A percentile compares a stretch with the other conserved stretches of the same genome.
Evolutionary conservation across 2,888 invertebrate genomes (phyloP).

Genomic region (Margaritifera margaritifera): DNA sequence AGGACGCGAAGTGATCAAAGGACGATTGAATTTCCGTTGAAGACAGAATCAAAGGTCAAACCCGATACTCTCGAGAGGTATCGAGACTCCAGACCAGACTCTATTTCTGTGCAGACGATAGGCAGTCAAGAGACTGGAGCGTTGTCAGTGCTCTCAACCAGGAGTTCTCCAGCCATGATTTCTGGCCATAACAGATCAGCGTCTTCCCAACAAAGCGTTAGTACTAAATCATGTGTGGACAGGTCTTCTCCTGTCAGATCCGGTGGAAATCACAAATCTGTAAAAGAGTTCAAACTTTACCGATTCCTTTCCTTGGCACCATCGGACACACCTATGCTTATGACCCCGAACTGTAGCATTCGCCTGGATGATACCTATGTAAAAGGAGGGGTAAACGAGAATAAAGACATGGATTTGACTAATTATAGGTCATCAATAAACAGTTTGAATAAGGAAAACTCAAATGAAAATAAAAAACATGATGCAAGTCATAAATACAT

Average conservation of each 20-base stretch:
- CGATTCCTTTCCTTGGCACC: slow-evolving; percentile 52
- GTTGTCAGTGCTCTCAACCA: no score
- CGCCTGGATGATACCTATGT: no score
- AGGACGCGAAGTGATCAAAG: slow-evolving; percentile 6
- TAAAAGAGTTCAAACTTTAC: slow-evolving; percentile 51
- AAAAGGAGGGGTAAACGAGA: no score
- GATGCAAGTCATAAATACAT: no score
- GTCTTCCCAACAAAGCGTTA: slow-evolving; percentile 6
- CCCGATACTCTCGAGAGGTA: background rate
- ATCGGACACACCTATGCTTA: slow-evolving; percentile 23
- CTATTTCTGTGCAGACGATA: no score
- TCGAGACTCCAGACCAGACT: no score
- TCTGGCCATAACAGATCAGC: background rate
- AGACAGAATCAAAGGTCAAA: slow-evolving; percentile 1
- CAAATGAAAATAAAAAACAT: no score
- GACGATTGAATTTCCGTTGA: background rate
- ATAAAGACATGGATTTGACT: no score
- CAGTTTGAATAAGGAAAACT: no score
- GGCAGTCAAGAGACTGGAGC: no score
- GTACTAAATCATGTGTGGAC: slow-evolving; percentile 21
- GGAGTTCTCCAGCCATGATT: no score
- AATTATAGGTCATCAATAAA: no score
- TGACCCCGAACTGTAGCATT: slow-evolving; percentile 11
- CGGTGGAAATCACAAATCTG: slow-evolving; percentile 19
- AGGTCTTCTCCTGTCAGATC: slow-evolving; percentile 18